Conservation (phyloP, 2,888 invertebrate genomes). For the Nemapogon koenigi region DNA sequence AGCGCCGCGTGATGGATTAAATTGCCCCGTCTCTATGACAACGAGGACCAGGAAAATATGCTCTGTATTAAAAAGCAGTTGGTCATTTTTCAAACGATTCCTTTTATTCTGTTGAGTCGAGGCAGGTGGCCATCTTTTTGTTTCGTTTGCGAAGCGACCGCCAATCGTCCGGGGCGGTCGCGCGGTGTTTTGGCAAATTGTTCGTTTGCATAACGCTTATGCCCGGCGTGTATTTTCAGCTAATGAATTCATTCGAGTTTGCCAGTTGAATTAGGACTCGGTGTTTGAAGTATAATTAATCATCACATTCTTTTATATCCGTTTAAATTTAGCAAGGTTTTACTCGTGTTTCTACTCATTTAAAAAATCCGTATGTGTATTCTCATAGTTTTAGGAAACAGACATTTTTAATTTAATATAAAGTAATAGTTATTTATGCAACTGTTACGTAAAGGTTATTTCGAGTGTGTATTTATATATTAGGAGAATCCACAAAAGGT, state of each 20-base stretch:
- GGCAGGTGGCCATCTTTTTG: conserved; percentile 42
- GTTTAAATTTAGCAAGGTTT: too few species aligned
- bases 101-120: conserved; percentile 50
- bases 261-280: conserved; percentile 48
- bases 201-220: conserved; percentile 40
- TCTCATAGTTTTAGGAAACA: too few species aligned
- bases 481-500: too few species aligned
- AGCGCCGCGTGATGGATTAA: conserved; percentile 61
- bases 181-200: conserved; percentile 32
- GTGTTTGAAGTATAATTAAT: conserved; percentile 7
- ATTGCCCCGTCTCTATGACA: conserved; percentile 65
- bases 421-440: too few species aligned
- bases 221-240: conserved; percentile 35
- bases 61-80: conserved; percentile 60
- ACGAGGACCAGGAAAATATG: conserved; percentile 60
- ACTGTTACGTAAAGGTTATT: too few species aligned
- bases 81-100: conserved; percentile 64
- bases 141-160: conserved; percentile 6
- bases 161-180: conserved; percentile 13
- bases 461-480: too few species aligned
- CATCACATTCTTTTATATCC: too few species aligned
- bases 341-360: too few species aligned
- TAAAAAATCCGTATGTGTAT: too few species aligned
- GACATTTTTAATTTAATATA: too few species aligned
- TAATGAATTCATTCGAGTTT: conserved; percentile 45